A percentile compares a stretch with the other conserved stretches of the same genome.
These are phyloP conservation scores for Leptothorax acervorum DNA, from an alignment of 2,888 invertebrate species.

Conservation along the genomic window DNA sequence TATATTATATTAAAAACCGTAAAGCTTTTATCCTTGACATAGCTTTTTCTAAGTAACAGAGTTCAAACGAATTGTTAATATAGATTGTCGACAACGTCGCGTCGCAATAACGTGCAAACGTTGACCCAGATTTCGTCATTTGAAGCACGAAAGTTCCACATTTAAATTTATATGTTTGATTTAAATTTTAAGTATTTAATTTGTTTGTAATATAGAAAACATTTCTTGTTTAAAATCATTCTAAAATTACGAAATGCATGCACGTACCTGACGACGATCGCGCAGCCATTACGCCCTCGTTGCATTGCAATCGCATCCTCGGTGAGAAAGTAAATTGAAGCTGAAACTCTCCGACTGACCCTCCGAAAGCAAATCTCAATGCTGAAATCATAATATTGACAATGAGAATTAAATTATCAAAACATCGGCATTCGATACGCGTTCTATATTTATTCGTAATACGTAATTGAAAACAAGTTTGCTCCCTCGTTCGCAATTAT, in stretches of 20 bases:
- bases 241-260: not conserved
- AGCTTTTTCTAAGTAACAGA: not conserved
- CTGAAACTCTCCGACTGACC: not conserved
- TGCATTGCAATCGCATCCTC: not conserved
- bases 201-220: not conserved
- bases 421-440: too few species aligned
- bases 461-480: too few species aligned
- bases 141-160: not conserved
- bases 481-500: too few species aligned
- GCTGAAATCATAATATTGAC: conserved; percentile 9
- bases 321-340: not conserved
- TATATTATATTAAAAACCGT: not conserved
- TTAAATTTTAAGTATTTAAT: not conserved
- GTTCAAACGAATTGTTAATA: not conserved
- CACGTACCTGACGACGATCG: not conserved
- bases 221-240: not conserved
- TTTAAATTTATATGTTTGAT: not conserved
- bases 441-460: too few species aligned
- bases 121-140: not conserved
- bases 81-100: not conserved
- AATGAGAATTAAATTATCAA: not conserved
- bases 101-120: not conserved
- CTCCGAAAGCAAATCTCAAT: not conserved
- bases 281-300: not conserved
- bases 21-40: not conserved